Percentiles rank a stretch among this genome's conserved stretches.
Conservation (phyloP, 2,888 invertebrate species). For the Lithophane socia region DNA sequence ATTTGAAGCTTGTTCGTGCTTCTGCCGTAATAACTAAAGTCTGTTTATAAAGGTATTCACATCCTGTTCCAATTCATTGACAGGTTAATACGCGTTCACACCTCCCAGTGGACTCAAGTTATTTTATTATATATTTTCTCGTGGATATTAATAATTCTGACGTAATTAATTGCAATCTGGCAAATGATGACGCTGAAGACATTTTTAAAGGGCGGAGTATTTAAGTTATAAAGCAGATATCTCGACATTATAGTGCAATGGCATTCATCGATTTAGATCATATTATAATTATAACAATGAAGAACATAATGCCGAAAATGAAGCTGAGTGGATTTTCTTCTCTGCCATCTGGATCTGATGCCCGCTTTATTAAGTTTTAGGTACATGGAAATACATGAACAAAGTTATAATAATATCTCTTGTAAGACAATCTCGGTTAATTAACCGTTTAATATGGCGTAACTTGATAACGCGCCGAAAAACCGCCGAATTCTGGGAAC, state of each 20-base stretch:
- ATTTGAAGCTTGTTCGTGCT: conserved; percentile 23
- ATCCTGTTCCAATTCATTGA: conserved; percentile 60
- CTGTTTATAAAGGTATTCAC: conserved; percentile 49
- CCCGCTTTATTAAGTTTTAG: conserved; percentile 3
- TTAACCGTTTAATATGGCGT: conserved; percentile 64
- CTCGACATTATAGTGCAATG: not conserved
- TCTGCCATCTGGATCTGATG: not conserved
- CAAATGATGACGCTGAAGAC: not conserved
- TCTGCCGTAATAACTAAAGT: conserved; percentile 26
- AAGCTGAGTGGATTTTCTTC: not conserved
- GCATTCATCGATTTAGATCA: not conserved
- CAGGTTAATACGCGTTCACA: conserved; percentile 59
- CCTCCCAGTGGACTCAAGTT: conserved; percentile 21
- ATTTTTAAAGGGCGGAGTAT: not conserved
- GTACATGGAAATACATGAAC: conserved; percentile 19
- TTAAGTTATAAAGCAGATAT: not conserved
- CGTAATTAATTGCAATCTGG: conserved; percentile 21
- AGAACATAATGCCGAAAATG: not conserved
- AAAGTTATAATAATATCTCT: conserved; percentile 38
- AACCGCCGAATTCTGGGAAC: conserved; percentile 57
- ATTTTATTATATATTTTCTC: conserved; percentile 27
- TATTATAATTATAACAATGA: not conserved
- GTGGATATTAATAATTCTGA: conserved; percentile 32
- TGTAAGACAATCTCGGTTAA: conserved; percentile 62
- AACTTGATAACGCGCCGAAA: conserved; percentile 62